phyloP scores from a whole-genome alignment of 2,797 vertebrate species.

The Epinephelus malabaricus region DNA sequence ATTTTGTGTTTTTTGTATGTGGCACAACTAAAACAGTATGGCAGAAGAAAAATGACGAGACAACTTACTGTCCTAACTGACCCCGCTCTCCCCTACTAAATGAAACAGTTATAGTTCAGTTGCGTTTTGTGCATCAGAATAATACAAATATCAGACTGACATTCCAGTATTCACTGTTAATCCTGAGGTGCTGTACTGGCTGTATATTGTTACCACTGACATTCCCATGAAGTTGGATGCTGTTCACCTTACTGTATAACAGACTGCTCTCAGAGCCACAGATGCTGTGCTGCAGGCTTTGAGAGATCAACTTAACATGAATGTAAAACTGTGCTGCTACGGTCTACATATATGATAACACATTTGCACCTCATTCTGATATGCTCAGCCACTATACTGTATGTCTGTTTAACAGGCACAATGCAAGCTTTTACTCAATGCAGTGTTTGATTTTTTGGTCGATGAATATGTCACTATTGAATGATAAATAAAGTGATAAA shows the following conservation, averaged over 20 bases:
- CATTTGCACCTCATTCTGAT: neutral
- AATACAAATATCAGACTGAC: no score
- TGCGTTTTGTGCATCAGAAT: neutral
- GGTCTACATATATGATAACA: neutral
- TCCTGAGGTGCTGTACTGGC: neutral
- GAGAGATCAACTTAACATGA: constrained; percentile 25
- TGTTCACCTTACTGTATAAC: constrained; percentile 20
- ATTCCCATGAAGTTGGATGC: neutral
- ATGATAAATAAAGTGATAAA: constrained; percentile 14
- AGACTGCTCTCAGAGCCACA: neutral
- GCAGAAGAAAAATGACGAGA: no score
- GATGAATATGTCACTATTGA: constrained; percentile 10
- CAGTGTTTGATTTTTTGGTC: neutral
- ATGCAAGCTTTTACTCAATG: constrained; percentile 5
- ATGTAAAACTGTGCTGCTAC: constrained; percentile 68
- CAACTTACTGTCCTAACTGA: no score
- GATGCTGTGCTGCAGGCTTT: neutral
- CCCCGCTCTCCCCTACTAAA: no score
- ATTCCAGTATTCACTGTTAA: neutral
- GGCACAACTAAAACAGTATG: no score
- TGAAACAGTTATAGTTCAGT: neutral
- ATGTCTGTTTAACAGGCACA: neutral
- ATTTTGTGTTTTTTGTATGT: no score
- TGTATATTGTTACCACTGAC: neutral
- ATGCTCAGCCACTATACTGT: neutral